Conservation (phyloP, 2,888 invertebrate genomes). For the Diplolepis rosae region DNA sequence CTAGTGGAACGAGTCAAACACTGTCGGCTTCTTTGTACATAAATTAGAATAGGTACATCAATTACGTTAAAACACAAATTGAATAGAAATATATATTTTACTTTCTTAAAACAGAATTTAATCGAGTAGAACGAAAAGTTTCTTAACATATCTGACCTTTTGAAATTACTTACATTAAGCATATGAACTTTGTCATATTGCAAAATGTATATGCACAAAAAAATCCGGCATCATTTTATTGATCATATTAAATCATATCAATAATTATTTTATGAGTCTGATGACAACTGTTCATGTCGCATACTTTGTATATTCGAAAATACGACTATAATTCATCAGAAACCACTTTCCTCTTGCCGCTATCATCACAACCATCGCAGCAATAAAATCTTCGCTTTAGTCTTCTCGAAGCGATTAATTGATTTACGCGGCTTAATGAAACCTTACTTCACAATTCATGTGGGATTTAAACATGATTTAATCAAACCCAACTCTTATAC, state of each 20-base stretch:
- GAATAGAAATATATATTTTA: slow-evolving; percentile 16
- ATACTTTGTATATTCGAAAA: background rate
- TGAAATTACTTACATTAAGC: background rate
- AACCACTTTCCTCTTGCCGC: slow-evolving; percentile 4
- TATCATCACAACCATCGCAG: slow-evolving; percentile 37
- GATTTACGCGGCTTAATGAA: slow-evolving; percentile 39
- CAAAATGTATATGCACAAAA: too few relatives aligned
- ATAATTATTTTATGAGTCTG: background rate
- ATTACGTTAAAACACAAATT: slow-evolving; percentile 25
- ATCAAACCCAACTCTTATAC: background rate
- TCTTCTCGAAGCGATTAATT: slow-evolving; percentile 44
- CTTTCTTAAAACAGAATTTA: background rate
- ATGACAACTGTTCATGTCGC: background rate
- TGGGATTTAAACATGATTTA: background rate
- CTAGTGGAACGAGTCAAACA: background rate
- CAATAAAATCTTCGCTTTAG: slow-evolving; percentile 48
- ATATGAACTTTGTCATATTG: too few relatives aligned
- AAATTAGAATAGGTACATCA: slow-evolving; percentile 25
- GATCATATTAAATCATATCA: background rate
- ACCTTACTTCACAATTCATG: background rate
- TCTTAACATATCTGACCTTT: background rate
- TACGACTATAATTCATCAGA: background rate
- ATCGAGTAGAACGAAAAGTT: background rate
- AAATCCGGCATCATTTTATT: background rate
- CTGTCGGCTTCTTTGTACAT: slow-evolving; percentile 11